A percentile compares a stretch with the other conserved stretches of the same genome.
Evolutionary conservation across 2,888 invertebrate species (phyloP).

Genomic region (Argynnis bischoffii): DNA sequence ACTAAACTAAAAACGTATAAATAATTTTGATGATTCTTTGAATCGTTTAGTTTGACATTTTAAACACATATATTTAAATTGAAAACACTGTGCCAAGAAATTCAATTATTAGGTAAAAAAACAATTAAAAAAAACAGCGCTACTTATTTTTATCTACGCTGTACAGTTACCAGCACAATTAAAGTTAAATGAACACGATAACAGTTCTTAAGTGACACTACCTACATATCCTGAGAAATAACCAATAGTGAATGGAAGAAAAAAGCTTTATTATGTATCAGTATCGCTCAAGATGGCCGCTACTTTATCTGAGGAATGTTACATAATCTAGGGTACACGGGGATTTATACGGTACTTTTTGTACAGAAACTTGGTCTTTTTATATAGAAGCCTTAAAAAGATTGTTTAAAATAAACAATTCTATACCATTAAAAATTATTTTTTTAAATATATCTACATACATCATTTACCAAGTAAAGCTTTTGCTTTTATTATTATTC

Average conservation of each 20-base stretch:
- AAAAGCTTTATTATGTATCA: constrained; percentile 43
- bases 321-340: constrained; percentile 46
- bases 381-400: neutral
- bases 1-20: no score
- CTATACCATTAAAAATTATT: neutral
- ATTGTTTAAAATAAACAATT: no score
- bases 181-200: constrained; percentile 34
- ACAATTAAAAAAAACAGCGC: neutral
- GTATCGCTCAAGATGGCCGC: constrained; percentile 44
- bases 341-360: constrained; percentile 54
- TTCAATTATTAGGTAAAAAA: neutral
- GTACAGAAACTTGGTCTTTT: constrained; percentile 41
- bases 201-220: constrained; percentile 37
- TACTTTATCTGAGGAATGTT: constrained; percentile 53
- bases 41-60: no score
- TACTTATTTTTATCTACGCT: constrained; percentile 29
- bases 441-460: neutral
- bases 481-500: no score
- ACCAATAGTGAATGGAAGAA: constrained; percentile 44
- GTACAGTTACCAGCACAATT: constrained; percentile 36
- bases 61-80: no score
- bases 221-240: constrained; percentile 43
- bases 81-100: no score
- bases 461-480: no score
- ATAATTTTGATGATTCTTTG: no score